Conservation (phyloP, 2,888 invertebrate species). For the Leptopilina drosophilae region DNA sequence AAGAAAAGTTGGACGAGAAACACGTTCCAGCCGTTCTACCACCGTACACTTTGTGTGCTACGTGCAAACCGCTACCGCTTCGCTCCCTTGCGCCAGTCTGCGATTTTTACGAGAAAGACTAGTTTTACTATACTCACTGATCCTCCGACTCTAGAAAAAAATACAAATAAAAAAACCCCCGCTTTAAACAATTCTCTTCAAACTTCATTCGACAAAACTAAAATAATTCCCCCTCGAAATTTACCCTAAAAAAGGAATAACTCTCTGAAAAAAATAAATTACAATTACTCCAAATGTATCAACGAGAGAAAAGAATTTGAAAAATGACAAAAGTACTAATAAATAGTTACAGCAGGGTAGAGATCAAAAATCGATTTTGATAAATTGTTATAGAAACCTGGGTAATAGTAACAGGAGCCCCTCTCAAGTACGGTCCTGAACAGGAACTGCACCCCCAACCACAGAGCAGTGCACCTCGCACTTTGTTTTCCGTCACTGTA, state of each 20-base stretch:
- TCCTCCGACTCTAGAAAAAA: constrained; percentile 41
- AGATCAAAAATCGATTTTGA: constrained; percentile 7
- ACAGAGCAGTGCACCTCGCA: constrained; percentile 66
- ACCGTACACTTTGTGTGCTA: constrained; percentile 60
- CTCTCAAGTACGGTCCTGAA: constrained; percentile 51
- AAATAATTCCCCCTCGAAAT: neutral
- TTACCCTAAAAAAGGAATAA: neutral
- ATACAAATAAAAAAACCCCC: neutral
- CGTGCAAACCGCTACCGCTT: constrained; percentile 56
- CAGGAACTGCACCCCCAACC: constrained; percentile 63
- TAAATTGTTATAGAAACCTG: constrained; percentile 24
- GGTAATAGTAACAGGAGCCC: constrained; percentile 11
- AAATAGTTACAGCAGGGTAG: neutral
- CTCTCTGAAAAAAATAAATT: neutral
- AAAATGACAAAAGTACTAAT: too few relatives aligned
- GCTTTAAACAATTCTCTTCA: neutral
- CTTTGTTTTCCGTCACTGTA: constrained; percentile 64
- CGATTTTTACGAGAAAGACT: constrained; percentile 48
- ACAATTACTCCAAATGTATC: too few relatives aligned
- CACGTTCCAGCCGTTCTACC: constrained; percentile 30
- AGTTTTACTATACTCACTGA: constrained; percentile 52
- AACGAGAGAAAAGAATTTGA: too few relatives aligned
- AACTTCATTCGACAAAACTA: neutral
- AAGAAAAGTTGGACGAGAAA: constrained; percentile 34
- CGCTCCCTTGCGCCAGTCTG: constrained; percentile 52